Conservation (phyloP, 2,113 vertebrate species). For the Ranitomeya variabilis region DNA sequence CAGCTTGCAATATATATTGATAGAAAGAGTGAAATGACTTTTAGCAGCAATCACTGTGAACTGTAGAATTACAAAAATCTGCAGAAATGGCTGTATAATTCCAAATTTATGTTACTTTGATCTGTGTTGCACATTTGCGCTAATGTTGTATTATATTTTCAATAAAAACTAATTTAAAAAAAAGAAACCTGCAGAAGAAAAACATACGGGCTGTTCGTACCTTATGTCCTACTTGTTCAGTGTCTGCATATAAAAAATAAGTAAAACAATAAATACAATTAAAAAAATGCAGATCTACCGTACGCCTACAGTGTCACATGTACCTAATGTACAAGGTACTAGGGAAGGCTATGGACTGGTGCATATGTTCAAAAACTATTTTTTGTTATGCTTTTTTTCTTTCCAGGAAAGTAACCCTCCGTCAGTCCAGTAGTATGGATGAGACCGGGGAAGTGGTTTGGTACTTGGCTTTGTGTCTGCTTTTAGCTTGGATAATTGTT, state of each 20-base stretch:
- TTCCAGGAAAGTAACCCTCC: slow-evolving; percentile 80
- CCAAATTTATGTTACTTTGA: too few relatives aligned
- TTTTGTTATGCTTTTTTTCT: slow-evolving; percentile 23
- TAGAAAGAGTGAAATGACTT: too few relatives aligned
- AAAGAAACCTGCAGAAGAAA: too few relatives aligned
- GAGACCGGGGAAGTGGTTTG: slow-evolving; percentile 88
- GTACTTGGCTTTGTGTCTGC: slow-evolving; percentile 92
- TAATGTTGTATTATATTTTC: too few relatives aligned
- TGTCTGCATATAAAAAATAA: neutral
- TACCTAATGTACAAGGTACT: neutral
- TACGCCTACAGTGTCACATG: neutral
- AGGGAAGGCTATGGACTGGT: neutral
- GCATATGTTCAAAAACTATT: neutral
- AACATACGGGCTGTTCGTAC: too few relatives aligned
- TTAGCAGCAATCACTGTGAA: too few relatives aligned
- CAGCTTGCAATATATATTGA: too few relatives aligned
- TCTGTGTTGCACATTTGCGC: too few relatives aligned
- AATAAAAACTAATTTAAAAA: too few relatives aligned
- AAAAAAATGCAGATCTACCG: neutral
- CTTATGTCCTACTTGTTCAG: neutral
- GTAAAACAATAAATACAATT: neutral
- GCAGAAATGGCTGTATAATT: too few relatives aligned
- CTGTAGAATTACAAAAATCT: too few relatives aligned
- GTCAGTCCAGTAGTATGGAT: slow-evolving; percentile 77
- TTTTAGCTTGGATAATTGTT: slow-evolving; percentile 83